phyloP scores from a whole-genome alignment of 2,888 invertebrate genomes.

The Strigamia maritima region DNA sequence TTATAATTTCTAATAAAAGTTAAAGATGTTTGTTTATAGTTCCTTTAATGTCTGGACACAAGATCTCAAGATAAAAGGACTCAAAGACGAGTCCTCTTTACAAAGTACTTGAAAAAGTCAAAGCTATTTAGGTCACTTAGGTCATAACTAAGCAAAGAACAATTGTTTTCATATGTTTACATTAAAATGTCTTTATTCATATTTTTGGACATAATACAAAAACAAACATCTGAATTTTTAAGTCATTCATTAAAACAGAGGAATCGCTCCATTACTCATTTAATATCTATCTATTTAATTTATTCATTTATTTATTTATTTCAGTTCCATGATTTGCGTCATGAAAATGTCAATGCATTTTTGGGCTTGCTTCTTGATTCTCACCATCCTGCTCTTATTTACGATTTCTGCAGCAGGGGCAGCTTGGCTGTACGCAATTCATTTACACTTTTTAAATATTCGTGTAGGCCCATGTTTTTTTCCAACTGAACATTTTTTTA shows the following conservation, averaged over 20 bases:
- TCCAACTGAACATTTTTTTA: neutral
- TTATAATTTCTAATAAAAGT: no score
- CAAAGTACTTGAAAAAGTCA: no score
- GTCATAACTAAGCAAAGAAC: no score
- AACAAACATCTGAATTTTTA: no score
- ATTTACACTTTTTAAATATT: neutral
- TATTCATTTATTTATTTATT: conserved; percentile 22
- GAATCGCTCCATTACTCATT: neutral
- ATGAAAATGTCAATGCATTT: conserved; percentile 86
- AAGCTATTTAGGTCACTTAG: no score
- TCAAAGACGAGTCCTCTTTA: no score
- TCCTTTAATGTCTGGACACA: no score
- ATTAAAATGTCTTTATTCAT: no score
- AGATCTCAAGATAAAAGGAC: no score
- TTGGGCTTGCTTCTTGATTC: conserved; percentile 80
- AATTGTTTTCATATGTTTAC: no score
- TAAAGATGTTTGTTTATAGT: neutral
- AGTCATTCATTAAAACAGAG: neutral
- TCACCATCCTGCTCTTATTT: conserved; percentile 73
- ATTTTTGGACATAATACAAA: no score
- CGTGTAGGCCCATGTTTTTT: conserved; percentile 1
- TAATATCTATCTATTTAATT: neutral
- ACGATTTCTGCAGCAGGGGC: conserved; percentile 82
- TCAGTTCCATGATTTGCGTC: conserved; percentile 76
- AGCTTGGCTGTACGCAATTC: conserved; percentile 62